Evolutionary conservation across 2,113 vertebrate genomes (phyloP).

Genomic region (Cepphus grylle): DNA sequence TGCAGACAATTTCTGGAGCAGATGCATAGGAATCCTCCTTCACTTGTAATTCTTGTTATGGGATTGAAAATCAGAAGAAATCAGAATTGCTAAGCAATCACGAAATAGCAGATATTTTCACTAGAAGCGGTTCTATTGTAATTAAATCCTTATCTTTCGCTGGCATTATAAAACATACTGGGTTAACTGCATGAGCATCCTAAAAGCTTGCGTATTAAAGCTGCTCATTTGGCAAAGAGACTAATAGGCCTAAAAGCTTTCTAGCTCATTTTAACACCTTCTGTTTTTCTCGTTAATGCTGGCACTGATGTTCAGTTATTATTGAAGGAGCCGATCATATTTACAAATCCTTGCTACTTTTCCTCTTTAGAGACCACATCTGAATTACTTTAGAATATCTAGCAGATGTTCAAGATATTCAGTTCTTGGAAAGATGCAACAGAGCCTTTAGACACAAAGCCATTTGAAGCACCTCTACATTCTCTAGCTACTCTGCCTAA

Average conservation of each 20-base stretch:
- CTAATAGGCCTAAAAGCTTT: not conserved
- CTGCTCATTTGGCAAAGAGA: conserved; percentile 9
- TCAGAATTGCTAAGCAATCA: not conserved
- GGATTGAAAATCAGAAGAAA: not conserved
- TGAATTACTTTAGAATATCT: not conserved
- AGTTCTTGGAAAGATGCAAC: not conserved
- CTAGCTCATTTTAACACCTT: conserved; percentile 14
- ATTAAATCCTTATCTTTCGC: not conserved
- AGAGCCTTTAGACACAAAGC: not conserved
- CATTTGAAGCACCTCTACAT: not conserved
- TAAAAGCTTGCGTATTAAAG: not conserved
- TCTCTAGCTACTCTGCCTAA: not conserved
- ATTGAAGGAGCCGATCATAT: not conserved
- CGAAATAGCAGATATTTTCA: not conserved
- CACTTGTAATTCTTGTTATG: not conserved
- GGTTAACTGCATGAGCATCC: not conserved
- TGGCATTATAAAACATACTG: not conserved
- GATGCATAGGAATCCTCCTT: not conserved
- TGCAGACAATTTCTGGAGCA: not conserved
- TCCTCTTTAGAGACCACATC: not conserved
- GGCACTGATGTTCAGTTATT: conserved; percentile 2
- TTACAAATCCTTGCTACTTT: not conserved
- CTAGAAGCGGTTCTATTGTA: not conserved
- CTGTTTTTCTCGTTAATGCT: conserved; percentile 29
- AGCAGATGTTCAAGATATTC: not conserved